These are phyloP conservation scores for Shargacucullia verbasci DNA, from an alignment of 2,888 invertebrate genomes.

Conservation along the genomic window DNA sequence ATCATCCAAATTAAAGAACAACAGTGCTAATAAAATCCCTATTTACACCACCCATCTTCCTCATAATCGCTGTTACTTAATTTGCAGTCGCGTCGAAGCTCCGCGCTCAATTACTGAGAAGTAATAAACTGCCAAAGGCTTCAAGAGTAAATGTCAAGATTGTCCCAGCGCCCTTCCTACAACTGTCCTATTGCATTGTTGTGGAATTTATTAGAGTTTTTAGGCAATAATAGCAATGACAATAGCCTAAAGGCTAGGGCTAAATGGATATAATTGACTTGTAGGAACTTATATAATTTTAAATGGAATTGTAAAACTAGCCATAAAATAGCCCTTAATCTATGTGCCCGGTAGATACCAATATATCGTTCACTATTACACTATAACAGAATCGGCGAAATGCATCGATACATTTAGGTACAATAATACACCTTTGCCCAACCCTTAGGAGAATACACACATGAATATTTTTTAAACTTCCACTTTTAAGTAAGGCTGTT, in stretches of 20 bases:
- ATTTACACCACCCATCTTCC: slow-evolving; percentile 23
- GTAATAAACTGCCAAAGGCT: slow-evolving; percentile 55
- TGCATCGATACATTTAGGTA: no score
- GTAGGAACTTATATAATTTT: not conserved
- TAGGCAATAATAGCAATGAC: slow-evolving; percentile 9
- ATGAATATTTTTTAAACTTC: no score
- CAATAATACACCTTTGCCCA: no score
- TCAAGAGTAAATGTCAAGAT: slow-evolving; percentile 52
- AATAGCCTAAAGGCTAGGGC: not conserved
- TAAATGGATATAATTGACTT: slow-evolving; percentile 8
- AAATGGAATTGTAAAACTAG: not conserved
- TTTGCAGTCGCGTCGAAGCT: slow-evolving; percentile 51
- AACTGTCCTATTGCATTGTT: slow-evolving; percentile 26
- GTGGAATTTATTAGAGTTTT: slow-evolving; percentile 26
- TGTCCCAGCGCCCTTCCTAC: slow-evolving; percentile 35
- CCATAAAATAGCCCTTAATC: no score
- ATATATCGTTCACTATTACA: no score
- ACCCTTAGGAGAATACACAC: no score
- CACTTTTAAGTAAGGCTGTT: no score
- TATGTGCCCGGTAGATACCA: no score
- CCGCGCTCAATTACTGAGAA: slow-evolving; percentile 52
- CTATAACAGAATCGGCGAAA: no score
- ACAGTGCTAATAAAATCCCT: slow-evolving; percentile 14
- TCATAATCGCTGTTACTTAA: slow-evolving; percentile 31
- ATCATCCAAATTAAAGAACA: slow-evolving; percentile 5